Evolutionary conservation across 2,888 invertebrate species (phyloP).

Genomic region (Aricia artaxerxes): DNA sequence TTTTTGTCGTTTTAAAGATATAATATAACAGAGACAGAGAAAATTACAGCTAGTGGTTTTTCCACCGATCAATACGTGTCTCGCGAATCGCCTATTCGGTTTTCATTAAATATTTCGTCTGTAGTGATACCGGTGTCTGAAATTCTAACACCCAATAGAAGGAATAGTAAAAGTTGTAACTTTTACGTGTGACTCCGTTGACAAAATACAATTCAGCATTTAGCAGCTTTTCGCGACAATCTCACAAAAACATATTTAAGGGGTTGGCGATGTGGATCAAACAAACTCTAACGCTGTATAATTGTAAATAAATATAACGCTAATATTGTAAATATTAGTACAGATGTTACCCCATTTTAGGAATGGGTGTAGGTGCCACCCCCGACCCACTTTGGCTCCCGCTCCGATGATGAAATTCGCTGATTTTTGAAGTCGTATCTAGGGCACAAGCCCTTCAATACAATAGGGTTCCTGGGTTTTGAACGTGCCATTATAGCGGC

Average conservation of each 20-base stretch:
- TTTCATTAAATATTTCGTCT: background rate
- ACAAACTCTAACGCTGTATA: background rate
- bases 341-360: background rate
- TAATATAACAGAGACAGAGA: background rate
- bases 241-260: background rate
- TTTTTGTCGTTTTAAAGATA: background rate
- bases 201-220: background rate
- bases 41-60: background rate
- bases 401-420: conserved; percentile 20
- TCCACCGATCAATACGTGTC: background rate
- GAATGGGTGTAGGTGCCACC: background rate
- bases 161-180: background rate
- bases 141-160: background rate
- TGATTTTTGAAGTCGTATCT: conserved; percentile 29
- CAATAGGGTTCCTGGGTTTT: conserved; percentile 13
- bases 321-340: background rate
- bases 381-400: conserved; percentile 8
- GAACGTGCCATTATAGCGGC: conserved; percentile 1
- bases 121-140: background rate
- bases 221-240: too few species aligned
- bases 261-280: background rate
- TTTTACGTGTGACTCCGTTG: background rate
- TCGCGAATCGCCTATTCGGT: background rate
- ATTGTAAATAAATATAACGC: background rate
- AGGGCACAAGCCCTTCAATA: conserved; percentile 21